phyloP scores from a whole-genome alignment of 2,113 vertebrate genomes.

The Gallinago undulata region DNA sequence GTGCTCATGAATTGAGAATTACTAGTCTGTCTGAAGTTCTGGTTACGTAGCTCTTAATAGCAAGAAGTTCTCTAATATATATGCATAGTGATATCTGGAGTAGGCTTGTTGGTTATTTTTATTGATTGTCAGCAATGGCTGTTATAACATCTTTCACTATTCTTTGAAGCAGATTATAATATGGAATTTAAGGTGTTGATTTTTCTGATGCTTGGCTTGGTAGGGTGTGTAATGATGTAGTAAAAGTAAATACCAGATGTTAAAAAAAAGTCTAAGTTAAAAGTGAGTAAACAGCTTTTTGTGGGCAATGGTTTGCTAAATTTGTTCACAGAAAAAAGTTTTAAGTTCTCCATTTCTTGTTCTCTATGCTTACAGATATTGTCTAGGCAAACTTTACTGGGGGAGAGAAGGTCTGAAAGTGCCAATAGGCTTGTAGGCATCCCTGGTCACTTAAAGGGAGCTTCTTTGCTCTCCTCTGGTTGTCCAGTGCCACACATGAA shows the following conservation, averaged over 20 bases:
- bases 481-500: neutral
- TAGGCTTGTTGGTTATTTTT: neutral
- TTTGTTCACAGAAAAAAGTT: neutral
- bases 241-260: neutral
- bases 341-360: neutral
- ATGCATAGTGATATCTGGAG: neutral
- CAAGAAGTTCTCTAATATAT: neutral
- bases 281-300: neutral
- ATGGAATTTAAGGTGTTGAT: neutral
- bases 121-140: neutral
- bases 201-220: neutral
- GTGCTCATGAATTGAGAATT: neutral
- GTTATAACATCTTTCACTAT: neutral
- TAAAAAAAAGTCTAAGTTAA: neutral
- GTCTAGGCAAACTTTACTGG: neutral
- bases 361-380: neutral
- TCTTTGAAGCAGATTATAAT: neutral
- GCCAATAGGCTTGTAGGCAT: fast-evolving
- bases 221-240: neutral
- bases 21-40: neutral
- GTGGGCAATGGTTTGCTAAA: neutral
- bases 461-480: neutral
- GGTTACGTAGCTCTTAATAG: neutral
- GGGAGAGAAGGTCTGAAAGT: neutral
- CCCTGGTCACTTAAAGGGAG: neutral